Evolutionary conservation across 2,797 vertebrate species (phyloP).

Genomic region (Poeciliopsis presidionis): DNA sequence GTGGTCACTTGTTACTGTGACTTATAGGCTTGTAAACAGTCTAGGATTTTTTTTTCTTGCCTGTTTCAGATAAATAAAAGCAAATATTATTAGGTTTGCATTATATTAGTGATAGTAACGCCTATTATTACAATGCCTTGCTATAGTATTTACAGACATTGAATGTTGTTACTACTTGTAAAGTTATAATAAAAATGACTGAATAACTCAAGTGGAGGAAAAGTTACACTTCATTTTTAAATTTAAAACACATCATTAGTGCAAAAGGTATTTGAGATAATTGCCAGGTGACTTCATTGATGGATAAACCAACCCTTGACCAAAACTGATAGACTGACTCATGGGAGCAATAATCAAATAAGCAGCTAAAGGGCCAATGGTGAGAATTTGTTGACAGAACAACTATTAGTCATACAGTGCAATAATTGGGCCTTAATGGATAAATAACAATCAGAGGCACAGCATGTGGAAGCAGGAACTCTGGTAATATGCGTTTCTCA

Average conservation of each 20-base stretch:
- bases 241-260: neutral
- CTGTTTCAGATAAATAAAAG: constrained; percentile 41
- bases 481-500: neutral
- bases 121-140: neutral
- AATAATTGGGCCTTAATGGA: too few relatives aligned
- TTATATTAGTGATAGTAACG: constrained; percentile 13
- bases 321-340: too few relatives aligned
- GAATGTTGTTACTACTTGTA: neutral
- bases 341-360: too few relatives aligned
- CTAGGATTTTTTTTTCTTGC: constrained; percentile 47
- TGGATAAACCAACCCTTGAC: neutral
- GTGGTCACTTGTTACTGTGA: constrained; percentile 35
- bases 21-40: constrained; percentile 36
- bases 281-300: neutral
- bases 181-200: neutral
- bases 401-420: too few relatives aligned
- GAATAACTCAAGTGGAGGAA: neutral
- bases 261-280: neutral
- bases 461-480: too few relatives aligned
- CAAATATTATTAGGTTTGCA: constrained; percentile 16
- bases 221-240: neutral
- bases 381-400: too few relatives aligned
- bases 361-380: too few relatives aligned
- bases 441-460: neutral
- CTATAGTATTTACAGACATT: neutral